These are phyloP conservation scores for Platyscapa corneri DNA, from an alignment of 1,140 invertebrate species.

Conservation along the genomic window DNA sequence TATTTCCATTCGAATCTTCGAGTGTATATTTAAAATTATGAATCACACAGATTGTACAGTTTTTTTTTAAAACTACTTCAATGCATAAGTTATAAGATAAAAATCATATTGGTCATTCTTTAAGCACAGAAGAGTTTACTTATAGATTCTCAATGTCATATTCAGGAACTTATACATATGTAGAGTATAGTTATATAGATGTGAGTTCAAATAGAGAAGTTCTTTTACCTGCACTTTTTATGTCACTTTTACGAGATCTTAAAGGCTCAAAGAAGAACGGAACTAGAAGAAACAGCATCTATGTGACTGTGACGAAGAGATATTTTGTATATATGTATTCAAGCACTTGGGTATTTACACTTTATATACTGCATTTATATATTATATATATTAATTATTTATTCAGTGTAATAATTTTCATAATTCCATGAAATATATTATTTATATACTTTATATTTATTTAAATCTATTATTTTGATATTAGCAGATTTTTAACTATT, in stretches of 20 bases:
- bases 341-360: neutral
- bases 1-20: neutral
- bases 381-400: too few relatives aligned
- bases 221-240: neutral
- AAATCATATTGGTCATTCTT: neutral
- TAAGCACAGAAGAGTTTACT: neutral
- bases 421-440: too few relatives aligned
- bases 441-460: too few relatives aligned
- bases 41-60: too few relatives aligned
- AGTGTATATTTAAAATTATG: too few relatives aligned
- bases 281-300: neutral
- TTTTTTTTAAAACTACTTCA: too few relatives aligned
- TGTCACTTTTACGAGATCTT: neutral
- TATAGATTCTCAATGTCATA: neutral
- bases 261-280: neutral
- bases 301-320: neutral
- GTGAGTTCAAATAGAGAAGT: neutral
- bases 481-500: too few relatives aligned
- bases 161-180: neutral
- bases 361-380: neutral
- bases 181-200: neutral
- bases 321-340: neutral
- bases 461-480: too few relatives aligned
- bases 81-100: neutral
- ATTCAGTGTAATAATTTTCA: too few relatives aligned